phyloP scores from a whole-genome alignment of 1,140 invertebrate species.

The Mamestra configurata region DNA sequence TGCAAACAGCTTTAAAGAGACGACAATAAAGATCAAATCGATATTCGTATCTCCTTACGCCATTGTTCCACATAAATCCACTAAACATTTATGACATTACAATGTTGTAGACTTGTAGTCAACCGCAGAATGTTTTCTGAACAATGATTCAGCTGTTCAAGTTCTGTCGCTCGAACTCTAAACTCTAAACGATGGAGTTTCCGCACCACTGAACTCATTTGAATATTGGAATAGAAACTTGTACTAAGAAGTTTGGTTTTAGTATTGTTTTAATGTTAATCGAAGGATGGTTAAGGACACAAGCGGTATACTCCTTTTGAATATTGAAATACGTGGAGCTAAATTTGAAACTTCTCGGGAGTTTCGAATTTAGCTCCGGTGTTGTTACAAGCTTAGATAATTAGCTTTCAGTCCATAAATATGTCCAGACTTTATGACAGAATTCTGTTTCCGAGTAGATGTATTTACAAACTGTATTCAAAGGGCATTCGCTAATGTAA shows the following conservation, averaged over 20 bases:
- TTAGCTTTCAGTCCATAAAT: constrained; percentile 75
- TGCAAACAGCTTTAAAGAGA: not conserved
- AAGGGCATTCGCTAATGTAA: constrained; percentile 32
- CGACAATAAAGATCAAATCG: not conserved
- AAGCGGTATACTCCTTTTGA: constrained; percentile 60
- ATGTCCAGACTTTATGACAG: constrained; percentile 66
- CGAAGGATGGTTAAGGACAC: constrained; percentile 73
- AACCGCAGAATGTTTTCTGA: constrained; percentile 18
- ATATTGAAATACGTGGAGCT: constrained; percentile 61
- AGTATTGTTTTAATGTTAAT: constrained; percentile 82
- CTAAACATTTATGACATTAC: constrained; percentile 35
- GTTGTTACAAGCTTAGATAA: constrained; percentile 65
- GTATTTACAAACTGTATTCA: constrained; percentile 32
- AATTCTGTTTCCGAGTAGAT: constrained; percentile 44
- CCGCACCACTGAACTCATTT: constrained; percentile 76
- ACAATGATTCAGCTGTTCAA: constrained; percentile 17
- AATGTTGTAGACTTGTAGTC: constrained; percentile 11
- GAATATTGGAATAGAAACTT: constrained; percentile 78
- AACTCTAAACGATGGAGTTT: constrained; percentile 70
- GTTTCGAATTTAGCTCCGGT: constrained; percentile 71
- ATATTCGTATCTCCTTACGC: constrained; percentile 2
- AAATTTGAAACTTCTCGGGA: constrained; percentile 71
- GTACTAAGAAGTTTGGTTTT: constrained; percentile 67
- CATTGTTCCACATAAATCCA: not conserved
- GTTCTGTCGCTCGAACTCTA: constrained; percentile 13